Evolutionary conservation across 2,888 invertebrate species (phyloP).

Genomic region (Halictus quadricinctus): DNA sequence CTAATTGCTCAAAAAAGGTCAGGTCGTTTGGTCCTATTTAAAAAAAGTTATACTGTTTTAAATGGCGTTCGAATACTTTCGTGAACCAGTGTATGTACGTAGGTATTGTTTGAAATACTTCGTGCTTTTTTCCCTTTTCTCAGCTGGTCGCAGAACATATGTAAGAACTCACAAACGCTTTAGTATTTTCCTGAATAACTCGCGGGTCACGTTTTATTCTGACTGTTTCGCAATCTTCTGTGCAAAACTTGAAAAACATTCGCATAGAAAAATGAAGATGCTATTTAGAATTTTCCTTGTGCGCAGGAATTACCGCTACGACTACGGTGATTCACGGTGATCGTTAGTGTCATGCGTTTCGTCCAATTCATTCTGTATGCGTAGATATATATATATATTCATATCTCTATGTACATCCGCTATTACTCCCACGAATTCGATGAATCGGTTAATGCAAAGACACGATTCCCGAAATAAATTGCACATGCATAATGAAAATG

Average conservation of each 20-base stretch:
- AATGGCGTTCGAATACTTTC: too few species aligned
- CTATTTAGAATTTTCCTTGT: constrained; percentile 32
- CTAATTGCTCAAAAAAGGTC: too few species aligned
- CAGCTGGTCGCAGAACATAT: neutral
- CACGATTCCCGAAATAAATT: neutral
- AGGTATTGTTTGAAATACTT: neutral
- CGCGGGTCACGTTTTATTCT: neutral
- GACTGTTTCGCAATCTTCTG: neutral
- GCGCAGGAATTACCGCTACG: constrained; percentile 27
- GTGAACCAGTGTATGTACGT: neutral
- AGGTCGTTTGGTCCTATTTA: too few species aligned
- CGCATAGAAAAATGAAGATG: neutral
- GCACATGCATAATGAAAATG: neutral
- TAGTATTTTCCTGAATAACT: neutral
- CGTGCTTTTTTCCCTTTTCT: neutral
- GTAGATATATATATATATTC: neutral
- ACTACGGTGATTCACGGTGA: constrained; percentile 16
- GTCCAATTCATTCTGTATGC: neutral
- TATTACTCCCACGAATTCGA: neutral
- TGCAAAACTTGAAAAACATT: neutral
- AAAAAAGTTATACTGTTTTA: too few species aligned
- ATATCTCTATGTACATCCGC: neutral
- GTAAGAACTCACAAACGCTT: neutral
- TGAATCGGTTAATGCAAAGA: neutral
- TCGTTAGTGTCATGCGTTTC: neutral